Evolutionary conservation across 2,113 vertebrate species (phyloP).

Genomic region (Nyctibius bracteatus): DNA sequence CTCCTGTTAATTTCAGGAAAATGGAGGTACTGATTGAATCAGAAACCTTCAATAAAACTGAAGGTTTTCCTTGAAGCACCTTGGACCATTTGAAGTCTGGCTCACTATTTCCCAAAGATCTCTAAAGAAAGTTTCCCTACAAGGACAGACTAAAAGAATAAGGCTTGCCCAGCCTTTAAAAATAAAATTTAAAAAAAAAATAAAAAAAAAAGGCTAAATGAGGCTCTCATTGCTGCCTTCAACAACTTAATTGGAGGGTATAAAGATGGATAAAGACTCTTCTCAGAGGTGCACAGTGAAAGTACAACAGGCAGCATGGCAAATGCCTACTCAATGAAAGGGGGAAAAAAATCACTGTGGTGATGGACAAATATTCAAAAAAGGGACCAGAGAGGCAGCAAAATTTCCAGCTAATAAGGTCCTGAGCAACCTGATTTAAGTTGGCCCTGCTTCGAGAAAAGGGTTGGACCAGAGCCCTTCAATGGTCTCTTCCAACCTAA

Average conservation of each 20-base stretch:
- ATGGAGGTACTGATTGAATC: background rate
- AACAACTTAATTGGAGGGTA: background rate
- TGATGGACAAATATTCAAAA: background rate
- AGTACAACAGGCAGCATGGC: background rate
- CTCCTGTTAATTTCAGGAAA: background rate
- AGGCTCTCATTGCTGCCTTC: background rate
- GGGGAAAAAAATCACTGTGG: background rate
- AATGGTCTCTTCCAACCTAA: background rate
- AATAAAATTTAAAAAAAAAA: background rate
- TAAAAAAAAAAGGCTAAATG: background rate
- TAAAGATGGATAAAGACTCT: background rate
- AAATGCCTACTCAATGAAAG: background rate
- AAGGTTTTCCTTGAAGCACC: background rate
- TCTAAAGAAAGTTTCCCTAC: background rate
- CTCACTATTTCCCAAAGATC: background rate
- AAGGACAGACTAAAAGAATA: background rate
- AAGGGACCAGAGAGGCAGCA: background rate
- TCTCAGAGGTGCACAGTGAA: background rate
- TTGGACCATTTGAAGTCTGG: background rate
- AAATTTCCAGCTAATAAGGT: background rate
- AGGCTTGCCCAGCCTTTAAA: background rate
- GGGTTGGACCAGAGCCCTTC: background rate
- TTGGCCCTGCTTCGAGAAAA: background rate
- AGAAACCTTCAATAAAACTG: background rate
- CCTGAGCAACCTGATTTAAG: background rate